Conservation (phyloP, 53 echinoderm and acorn worm species). For the Luidia sarsii region DNA sequence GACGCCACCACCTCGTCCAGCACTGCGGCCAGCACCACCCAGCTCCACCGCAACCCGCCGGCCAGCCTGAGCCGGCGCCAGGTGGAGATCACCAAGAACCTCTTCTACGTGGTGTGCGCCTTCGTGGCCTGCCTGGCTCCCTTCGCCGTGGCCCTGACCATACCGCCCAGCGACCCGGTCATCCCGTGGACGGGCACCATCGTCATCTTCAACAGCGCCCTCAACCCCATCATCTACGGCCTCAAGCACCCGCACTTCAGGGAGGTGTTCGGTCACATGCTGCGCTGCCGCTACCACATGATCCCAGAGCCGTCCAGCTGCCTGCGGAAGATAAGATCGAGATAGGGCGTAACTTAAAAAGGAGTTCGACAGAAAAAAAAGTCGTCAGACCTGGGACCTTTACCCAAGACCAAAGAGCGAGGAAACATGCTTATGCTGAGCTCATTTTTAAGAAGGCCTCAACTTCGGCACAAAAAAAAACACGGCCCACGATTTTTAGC, state of each 20-base stretch:
- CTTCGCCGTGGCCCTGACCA: slow-evolving; percentile 47
- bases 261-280: slow-evolving; percentile 57
- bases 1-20: background rate
- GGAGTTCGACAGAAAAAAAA: no score
- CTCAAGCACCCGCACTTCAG: slow-evolving; percentile 70
- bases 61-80: slow-evolving; percentile 26
- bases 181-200: slow-evolving; percentile 60
- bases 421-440: no score
- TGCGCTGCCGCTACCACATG: slow-evolving; percentile 40
- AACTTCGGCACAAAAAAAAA: no score
- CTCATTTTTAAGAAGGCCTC: no score
- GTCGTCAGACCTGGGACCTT: no score
- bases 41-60: slow-evolving; percentile 19
- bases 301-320: slow-evolving; percentile 37
- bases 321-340: background rate
- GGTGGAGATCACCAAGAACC: slow-evolving; percentile 68
- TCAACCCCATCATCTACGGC: slow-evolving; percentile 71
- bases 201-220: slow-evolving; percentile 56
- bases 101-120: slow-evolving; percentile 67
- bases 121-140: slow-evolving; percentile 63
- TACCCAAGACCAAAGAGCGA: no score
- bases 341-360: background rate
- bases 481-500: no score
- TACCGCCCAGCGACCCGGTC: slow-evolving; percentile 58
- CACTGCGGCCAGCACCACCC: background rate